phyloP scores from a whole-genome alignment of 1,140 invertebrate species.

The Oreohelix idahoensis region DNA sequence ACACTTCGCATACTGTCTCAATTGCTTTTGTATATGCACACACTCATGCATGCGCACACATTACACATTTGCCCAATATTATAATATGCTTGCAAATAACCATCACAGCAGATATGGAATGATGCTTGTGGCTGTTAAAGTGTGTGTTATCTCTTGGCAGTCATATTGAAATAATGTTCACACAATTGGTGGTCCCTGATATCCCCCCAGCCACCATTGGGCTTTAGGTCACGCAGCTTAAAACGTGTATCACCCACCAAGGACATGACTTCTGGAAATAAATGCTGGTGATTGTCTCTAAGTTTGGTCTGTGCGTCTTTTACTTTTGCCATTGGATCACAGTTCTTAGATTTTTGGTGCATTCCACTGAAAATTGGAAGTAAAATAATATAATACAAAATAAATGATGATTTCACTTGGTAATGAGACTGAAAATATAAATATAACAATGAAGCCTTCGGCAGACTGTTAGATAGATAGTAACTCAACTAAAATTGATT shows the following conservation, averaged over 20 bases:
- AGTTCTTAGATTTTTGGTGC: constrained; percentile 95
- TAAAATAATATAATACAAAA: background rate
- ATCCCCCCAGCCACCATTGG: constrained; percentile 98
- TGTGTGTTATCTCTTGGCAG: constrained; percentile 39
- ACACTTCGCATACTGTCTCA: too few relatives aligned
- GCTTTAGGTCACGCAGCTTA: constrained; percentile 79
- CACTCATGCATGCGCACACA: too few relatives aligned
- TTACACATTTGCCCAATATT: too few relatives aligned
- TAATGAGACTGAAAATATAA: too few relatives aligned
- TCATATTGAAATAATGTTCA: constrained; percentile 61
- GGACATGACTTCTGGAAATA: constrained; percentile 88
- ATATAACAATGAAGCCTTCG: too few relatives aligned
- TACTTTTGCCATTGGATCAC: constrained; percentile 86
- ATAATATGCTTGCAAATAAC: too few relatives aligned
- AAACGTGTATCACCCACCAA: constrained; percentile 79
- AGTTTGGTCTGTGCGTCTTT: constrained; percentile 78
- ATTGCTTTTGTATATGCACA: too few relatives aligned
- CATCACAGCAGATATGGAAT: too few relatives aligned
- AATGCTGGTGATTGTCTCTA: constrained; percentile 77
- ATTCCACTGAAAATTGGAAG: constrained; percentile 83
- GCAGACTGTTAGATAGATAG: too few relatives aligned
- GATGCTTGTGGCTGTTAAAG: background rate
- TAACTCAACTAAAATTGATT: too few relatives aligned
- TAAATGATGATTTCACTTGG: too few relatives aligned
- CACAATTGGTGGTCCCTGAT: constrained; percentile 80